Conservation (phyloP, 2,113 vertebrate species). For the Acrocephalus arundinaceus region DNA sequence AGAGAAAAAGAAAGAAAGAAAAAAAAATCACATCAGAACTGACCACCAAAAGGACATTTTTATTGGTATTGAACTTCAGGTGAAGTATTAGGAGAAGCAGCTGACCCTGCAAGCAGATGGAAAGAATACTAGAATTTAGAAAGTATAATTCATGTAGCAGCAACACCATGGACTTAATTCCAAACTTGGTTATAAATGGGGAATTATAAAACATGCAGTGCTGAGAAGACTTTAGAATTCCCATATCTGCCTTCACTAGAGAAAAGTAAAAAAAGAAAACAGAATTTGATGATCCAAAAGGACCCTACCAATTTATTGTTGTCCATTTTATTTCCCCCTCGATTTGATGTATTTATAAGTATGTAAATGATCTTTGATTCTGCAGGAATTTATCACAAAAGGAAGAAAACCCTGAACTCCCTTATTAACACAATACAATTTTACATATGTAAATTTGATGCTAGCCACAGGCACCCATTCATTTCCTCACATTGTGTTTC, state of each 20-base stretch:
- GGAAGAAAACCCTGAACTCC: not conserved
- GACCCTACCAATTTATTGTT: not conserved
- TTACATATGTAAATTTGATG: not conserved
- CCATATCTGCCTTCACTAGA: not conserved
- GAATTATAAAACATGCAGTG: accelerated
- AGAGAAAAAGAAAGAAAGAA: not conserved
- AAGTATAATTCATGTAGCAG: not conserved
- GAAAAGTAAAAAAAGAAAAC: not conserved
- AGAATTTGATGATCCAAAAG: not conserved
- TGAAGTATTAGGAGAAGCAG: not conserved
- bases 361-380: not conserved
- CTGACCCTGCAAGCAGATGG: not conserved
- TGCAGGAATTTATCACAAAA: not conserved
- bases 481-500: not conserved
- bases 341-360: not conserved
- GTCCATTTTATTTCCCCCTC: not conserved
- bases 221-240: not conserved
- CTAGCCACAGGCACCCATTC: not conserved
- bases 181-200: not conserved
- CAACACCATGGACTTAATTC: not conserved
- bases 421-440: not conserved
- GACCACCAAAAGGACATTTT: not conserved
- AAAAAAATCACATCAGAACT: not conserved
- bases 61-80: not conserved
- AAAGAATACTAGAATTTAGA: not conserved